These are phyloP conservation scores for Delphinapterus leucas DNA, from an alignment of 2,113 vertebrate genomes.

Conservation along the genomic window DNA sequence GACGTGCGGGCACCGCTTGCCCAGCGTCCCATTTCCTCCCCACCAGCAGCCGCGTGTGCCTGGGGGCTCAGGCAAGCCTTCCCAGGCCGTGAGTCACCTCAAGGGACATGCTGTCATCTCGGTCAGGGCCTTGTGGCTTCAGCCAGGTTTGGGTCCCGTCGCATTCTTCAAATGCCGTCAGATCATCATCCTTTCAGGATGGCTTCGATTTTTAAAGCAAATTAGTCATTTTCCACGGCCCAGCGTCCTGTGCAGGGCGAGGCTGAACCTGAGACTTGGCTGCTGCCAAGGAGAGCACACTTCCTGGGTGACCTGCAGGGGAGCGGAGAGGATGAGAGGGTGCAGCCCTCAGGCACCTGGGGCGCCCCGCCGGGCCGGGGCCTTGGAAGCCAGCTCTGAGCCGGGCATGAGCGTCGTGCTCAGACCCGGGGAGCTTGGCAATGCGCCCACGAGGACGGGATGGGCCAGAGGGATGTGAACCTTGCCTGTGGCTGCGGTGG, in stretches of 20 bases:
- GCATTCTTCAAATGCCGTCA: conserved; percentile 2
- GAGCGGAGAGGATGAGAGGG: not conserved
- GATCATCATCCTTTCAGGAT: not conserved
- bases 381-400: not conserved
- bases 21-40: not conserved
- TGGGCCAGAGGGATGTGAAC: not conserved
- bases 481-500: not conserved
- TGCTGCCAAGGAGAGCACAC: not conserved
- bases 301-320: not conserved
- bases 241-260: not conserved
- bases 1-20: not conserved
- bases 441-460: not conserved
- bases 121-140: not conserved
- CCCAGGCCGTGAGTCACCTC: not conserved
- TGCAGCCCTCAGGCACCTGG: not conserved
- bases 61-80: not conserved
- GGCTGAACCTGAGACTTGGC: not conserved
- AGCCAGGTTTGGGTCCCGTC: not conserved
- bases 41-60: not conserved
- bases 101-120: not conserved
- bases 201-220: conserved; percentile 37
- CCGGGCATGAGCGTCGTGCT: not conserved
- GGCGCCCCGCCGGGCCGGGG: not conserved
- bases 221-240: not conserved
- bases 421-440: not conserved